A percentile compares a stretch with the other conserved stretches of the same genome.
Conservation (phyloP, 2,113 vertebrate genomes). For the Hemibagrus wyckioides region DNA sequence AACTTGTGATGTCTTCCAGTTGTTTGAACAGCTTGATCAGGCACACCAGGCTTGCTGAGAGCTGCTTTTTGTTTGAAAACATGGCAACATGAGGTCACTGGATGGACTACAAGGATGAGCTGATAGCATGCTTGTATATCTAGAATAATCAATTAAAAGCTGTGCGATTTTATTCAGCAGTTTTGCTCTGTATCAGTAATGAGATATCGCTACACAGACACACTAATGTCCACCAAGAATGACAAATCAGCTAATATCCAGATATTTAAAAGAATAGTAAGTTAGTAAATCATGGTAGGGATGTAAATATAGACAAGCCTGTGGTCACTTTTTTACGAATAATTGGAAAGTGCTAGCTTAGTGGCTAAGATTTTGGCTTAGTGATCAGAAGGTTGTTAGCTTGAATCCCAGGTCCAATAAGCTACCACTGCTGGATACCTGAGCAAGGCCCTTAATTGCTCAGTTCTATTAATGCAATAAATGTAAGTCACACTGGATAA, state of each 20-base stretch:
- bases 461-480: too few species aligned
- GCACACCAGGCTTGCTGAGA: conserved; percentile 81
- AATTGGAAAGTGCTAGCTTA: too few species aligned
- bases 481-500: too few species aligned
- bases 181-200: neutral
- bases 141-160: neutral
- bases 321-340: too few species aligned
- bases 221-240: neutral
- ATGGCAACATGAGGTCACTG: conserved; percentile 61
- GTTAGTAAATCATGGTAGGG: neutral
- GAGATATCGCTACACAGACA: neutral
- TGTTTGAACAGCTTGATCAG: conserved; percentile 99
- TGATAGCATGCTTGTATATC: neutral
- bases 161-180: neutral
- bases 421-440: too few species aligned
- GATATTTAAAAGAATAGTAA: neutral
- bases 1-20: conserved; percentile 99
- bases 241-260: neutral
- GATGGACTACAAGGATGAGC: conserved; percentile 23
- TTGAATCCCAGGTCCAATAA: too few species aligned
- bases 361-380: too few species aligned
- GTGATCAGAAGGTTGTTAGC: too few species aligned
- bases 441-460: too few species aligned
- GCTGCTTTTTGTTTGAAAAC: conserved; percentile 74
- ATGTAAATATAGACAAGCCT: neutral